phyloP scores from a whole-genome alignment of 2,113 vertebrate genomes.

The Oncorhynchus clarkii region DNA sequence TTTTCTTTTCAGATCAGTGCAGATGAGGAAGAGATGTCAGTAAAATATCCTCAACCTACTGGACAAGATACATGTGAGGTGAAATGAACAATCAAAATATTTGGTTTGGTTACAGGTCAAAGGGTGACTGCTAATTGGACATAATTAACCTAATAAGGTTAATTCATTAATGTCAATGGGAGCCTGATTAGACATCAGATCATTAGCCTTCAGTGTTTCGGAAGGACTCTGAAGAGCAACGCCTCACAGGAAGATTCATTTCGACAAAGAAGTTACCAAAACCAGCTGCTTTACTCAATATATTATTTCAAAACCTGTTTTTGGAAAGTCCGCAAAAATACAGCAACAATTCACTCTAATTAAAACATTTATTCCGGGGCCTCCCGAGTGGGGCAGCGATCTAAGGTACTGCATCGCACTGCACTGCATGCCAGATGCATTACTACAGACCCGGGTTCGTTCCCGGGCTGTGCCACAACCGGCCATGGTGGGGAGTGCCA shows the following conservation, averaged over 20 bases:
- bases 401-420: too few relatives aligned
- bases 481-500: too few relatives aligned
- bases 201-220: not conserved
- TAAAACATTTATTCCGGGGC: too few relatives aligned
- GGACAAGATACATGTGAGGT: conserved; percentile 9
- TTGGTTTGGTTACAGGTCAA: conserved; percentile 6
- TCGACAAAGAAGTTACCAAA: conserved; percentile 2
- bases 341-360: too few relatives aligned
- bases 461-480: too few relatives aligned
- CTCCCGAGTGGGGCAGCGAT: too few relatives aligned
- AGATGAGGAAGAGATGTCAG: not conserved
- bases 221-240: not conserved
- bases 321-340: not conserved
- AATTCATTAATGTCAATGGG: not conserved
- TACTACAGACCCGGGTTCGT: too few relatives aligned
- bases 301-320: not conserved
- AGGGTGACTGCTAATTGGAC: not conserved
- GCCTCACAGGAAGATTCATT: too few relatives aligned
- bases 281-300: not conserved
- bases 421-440: too few relatives aligned
- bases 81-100: too few relatives aligned
- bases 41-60: not conserved
- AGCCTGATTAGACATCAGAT: not conserved
- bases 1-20: not conserved
- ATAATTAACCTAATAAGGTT: not conserved